Evolutionary conservation across 2,797 vertebrate genomes (phyloP).

Genomic region (Anisognathus igniventris): DNA sequence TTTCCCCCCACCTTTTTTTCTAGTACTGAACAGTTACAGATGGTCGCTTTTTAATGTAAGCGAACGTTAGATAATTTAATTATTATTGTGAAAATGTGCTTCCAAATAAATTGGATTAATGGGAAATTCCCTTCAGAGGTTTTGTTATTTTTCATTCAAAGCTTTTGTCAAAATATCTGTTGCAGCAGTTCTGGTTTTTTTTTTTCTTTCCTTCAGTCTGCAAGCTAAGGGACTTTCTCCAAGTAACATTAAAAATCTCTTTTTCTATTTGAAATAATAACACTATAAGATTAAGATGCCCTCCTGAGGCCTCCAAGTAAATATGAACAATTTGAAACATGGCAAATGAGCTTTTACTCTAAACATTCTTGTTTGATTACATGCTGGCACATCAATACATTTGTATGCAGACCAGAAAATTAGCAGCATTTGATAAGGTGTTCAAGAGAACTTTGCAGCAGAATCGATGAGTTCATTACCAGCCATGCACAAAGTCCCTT

Average conservation of each 20-base stretch:
- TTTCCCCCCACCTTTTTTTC: not conserved
- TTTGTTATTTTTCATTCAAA: conserved; percentile 68
- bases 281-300: not conserved
- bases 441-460: not conserved
- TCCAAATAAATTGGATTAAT: conserved; percentile 73
- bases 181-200: not conserved
- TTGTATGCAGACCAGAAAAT: conserved; percentile 8
- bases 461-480: not conserved
- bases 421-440: not conserved
- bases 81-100: conserved; percentile 66
- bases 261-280: conserved; percentile 30
- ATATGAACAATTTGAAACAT: not conserved
- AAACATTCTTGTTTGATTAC: conserved; percentile 26
- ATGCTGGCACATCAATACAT: not conserved
- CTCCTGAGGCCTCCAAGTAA: conserved; percentile 31
- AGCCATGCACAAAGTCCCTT: not conserved
- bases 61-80: conserved; percentile 65
- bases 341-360: not conserved
- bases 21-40: conserved; percentile 49
- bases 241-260: conserved; percentile 34
- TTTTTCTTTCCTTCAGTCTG: not conserved
- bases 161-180: conserved; percentile 48
- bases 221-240: conserved; percentile 18
- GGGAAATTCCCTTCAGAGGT: conserved; percentile 63
- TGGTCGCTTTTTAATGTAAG: conserved; percentile 59